Evolutionary conservation across 2,888 invertebrate genomes (phyloP).

Genomic region (Caradrina kadenii): DNA sequence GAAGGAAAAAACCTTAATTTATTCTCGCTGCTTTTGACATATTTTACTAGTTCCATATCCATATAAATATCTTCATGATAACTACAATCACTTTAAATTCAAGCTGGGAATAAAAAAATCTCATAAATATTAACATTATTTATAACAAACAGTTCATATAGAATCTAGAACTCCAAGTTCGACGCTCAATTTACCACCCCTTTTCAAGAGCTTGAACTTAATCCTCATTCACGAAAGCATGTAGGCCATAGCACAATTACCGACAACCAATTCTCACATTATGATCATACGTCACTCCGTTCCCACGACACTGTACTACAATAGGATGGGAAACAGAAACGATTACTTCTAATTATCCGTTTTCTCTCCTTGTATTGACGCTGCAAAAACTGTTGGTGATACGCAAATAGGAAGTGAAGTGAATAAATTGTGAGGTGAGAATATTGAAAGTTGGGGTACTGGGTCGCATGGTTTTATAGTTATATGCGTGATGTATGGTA

Average conservation of each 20-base stretch:
- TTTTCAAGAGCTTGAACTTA: conserved; percentile 33
- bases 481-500: not conserved
- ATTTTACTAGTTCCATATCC: no score
- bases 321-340: conserved; percentile 61
- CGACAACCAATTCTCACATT: conserved; percentile 41
- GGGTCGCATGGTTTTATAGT: conserved; percentile 5
- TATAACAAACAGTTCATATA: not conserved
- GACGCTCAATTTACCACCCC: conserved; percentile 1
- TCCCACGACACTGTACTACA: conserved; percentile 56
- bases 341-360: conserved; percentile 58
- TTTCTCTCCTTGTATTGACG: conserved; percentile 55
- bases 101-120: not conserved
- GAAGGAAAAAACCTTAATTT: not conserved
- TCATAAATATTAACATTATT: no score
- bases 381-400: conserved; percentile 35
- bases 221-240: conserved; percentile 32
- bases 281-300: conserved; percentile 30
- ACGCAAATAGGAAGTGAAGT: conserved; percentile 51
- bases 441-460: conserved; percentile 33
- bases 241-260: conserved; percentile 48
- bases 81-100: not conserved
- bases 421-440: conserved; percentile 10
- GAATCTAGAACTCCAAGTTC: not conserved
- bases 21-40: no score
- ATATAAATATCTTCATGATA: no score